A percentile compares a stretch with the other conserved stretches of the same genome.
phyloP scores from a whole-genome alignment of 2,888 invertebrate species.

The Lacanobia wlatinum region DNA sequence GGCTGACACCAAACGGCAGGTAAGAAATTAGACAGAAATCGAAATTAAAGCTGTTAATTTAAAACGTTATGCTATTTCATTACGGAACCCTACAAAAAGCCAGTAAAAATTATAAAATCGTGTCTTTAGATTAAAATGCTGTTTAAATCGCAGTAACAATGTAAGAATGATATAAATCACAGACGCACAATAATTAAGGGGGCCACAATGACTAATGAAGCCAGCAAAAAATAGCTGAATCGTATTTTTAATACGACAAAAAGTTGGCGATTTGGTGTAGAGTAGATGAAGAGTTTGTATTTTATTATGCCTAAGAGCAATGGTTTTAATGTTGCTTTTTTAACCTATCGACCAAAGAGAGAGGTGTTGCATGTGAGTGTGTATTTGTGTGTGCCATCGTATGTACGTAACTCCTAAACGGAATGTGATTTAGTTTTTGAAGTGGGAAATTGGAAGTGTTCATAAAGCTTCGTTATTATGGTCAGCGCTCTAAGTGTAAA shows the following conservation, averaged over 20 bases:
- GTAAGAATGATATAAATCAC: conserved; percentile 69
- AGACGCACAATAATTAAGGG: conserved; percentile 80
- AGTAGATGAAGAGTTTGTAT: conserved; percentile 28
- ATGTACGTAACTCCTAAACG: too few relatives aligned
- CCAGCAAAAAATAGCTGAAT: conserved; percentile 80
- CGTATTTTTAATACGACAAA: conserved; percentile 64
- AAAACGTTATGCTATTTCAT: background rate
- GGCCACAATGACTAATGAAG: conserved; percentile 84
- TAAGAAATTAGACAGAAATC: too few relatives aligned
- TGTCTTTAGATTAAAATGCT: conserved; percentile 61
- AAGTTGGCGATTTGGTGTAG: conserved; percentile 44
- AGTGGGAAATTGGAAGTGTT: too few relatives aligned
- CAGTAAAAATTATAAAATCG: conserved; percentile 61
- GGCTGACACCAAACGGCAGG: too few relatives aligned
- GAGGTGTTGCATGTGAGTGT: background rate
- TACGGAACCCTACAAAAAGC: conserved; percentile 12
- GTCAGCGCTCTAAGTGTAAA: too few relatives aligned
- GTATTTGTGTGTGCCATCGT: background rate
- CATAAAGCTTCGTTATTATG: too few relatives aligned
- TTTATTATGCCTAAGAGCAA: conserved; percentile 34
- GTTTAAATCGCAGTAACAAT: conserved; percentile 61
- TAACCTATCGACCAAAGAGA: too few relatives aligned
- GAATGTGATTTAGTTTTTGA: too few relatives aligned
- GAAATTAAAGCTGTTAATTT: too few relatives aligned
- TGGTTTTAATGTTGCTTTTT: too few relatives aligned